phyloP scores from a whole-genome alignment of 2,113 vertebrate genomes.

The Sardina pilchardus region DNA sequence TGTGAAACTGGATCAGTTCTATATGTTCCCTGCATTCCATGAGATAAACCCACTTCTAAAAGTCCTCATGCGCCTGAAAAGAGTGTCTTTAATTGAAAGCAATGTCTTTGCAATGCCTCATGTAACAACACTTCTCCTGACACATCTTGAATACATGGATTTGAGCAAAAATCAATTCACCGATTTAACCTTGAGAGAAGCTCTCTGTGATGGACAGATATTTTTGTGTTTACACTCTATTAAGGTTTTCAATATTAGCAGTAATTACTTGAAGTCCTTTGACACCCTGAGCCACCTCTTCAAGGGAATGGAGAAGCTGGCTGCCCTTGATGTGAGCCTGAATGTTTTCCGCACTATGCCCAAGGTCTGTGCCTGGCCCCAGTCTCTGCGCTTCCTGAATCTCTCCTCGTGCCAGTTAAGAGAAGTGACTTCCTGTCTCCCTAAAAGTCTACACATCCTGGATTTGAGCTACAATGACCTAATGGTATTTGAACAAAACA shows the following conservation, averaged over 20 bases:
- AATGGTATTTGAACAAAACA: slow-evolving; percentile 58
- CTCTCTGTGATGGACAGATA: slow-evolving; percentile 56
- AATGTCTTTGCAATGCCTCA: slow-evolving; percentile 75
- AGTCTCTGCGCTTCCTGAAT: slow-evolving; percentile 74
- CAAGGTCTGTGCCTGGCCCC: slow-evolving; percentile 76
- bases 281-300: slow-evolving; percentile 50
- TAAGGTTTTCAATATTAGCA: slow-evolving; percentile 73
- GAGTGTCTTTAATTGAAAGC: slow-evolving; percentile 63
- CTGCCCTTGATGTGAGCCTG: slow-evolving; percentile 76
- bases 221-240: slow-evolving; percentile 55
- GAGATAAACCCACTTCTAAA: not conserved
- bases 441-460: slow-evolving; percentile 71
- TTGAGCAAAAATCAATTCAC: slow-evolving; percentile 73
- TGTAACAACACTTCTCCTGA: slow-evolving; percentile 39
- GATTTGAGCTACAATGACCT: slow-evolving; percentile 85
- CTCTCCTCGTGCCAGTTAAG: slow-evolving; percentile 76
- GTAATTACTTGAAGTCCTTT: slow-evolving; percentile 69
- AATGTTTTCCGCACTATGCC: slow-evolving; percentile 77
- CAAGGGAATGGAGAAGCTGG: slow-evolving; percentile 68
- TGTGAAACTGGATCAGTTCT: slow-evolving; percentile 38
- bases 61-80: slow-evolving; percentile 49
- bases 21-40: slow-evolving; percentile 51
- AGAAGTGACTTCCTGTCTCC: slow-evolving; percentile 72
- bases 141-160: slow-evolving; percentile 74
- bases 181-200: slow-evolving; percentile 62